phyloP scores from a whole-genome alignment of 2,797 vertebrate species.

The Chanos chanos region DNA sequence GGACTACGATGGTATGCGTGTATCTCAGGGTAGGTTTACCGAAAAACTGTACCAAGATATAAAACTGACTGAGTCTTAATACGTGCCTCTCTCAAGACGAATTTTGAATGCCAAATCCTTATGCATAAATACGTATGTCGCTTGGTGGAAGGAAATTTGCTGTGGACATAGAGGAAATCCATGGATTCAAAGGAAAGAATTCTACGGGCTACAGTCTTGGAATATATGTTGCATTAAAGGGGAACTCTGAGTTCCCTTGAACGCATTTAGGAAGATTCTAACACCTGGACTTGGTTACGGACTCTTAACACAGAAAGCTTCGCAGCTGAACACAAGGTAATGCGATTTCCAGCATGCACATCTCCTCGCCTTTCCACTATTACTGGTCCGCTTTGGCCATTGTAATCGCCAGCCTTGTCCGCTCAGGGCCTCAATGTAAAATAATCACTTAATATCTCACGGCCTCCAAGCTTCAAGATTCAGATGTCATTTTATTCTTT shows the following conservation, averaged over 20 bases:
- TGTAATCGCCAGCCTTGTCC: slow-evolving; percentile 16
- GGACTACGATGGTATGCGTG: slow-evolving; percentile 53
- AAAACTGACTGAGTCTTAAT: neutral
- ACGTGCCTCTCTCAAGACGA: neutral
- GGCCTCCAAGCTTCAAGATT: neutral
- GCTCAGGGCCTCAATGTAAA: slow-evolving; percentile 2
- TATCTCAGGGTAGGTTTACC: slow-evolving; percentile 45
- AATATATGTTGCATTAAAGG: slow-evolving; percentile 54
- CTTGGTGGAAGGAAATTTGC: slow-evolving; percentile 50
- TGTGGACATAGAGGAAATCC: slow-evolving; percentile 42
- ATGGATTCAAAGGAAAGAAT: slow-evolving; percentile 52
- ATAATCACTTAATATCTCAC: neutral
- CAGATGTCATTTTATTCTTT: neutral
- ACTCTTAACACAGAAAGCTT: slow-evolving; percentile 21
- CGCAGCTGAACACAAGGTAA: slow-evolving; percentile 56
- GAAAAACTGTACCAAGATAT: slow-evolving; percentile 45
- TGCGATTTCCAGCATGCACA: slow-evolving; percentile 23
- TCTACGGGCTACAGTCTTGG: slow-evolving; percentile 49
- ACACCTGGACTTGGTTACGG: slow-evolving; percentile 6
- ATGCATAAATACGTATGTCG: neutral
- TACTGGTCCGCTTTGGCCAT: slow-evolving; percentile 4
- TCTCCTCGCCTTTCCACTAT: neutral
- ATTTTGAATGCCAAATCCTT: neutral
- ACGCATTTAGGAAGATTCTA: slow-evolving; percentile 4
- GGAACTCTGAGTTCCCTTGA: neutral